Evolutionary conservation across 2,888 invertebrate species (phyloP), one percentile per base, ranked within the genome.

Genomic region (Leptinotarsa rubiginosa): DNA sequence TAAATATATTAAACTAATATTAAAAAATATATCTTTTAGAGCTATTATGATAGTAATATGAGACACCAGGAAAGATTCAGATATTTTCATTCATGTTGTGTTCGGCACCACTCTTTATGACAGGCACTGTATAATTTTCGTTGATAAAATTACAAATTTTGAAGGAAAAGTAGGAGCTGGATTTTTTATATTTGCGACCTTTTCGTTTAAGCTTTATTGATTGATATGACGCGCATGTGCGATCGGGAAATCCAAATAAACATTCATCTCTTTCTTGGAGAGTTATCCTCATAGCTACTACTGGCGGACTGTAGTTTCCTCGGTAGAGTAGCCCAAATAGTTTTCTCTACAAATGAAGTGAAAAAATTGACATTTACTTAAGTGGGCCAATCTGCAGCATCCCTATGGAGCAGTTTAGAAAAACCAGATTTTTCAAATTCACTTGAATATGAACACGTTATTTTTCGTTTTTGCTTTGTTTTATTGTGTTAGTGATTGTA

Each of bases 371-470:
- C 68, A 41, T 47, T 47, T 47, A 52, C 66, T 69, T 25, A 65
- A 47, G 49, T 78, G 82, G 68, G 71, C 77, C 54, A 75, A 74
- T 73, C 16, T 74, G 75, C 83, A 83, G 84, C 83, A 81, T 84
- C 83, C 83, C 79, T 72, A 83, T 83, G 83, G 82, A 84, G 79
- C 75, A 47, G 18, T 72, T 77, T 72, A 65, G 54, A 73, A 75
- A 70, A 75, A 69, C 65, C 59, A 7, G 62, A 72, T 76, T 79
- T 77, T 77, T 76, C 54, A 65, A 66, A 72, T 54, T 59, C 75
- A 74, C 79, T 73, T 72, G 59, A 75, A 77, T 70, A 78, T 80
- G 78, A 47, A 75, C 67, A 49, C 72, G 47, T 70, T 68, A 59
- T 59, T 73, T 73, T 68, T 74, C 54, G 49, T 75, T 69, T 62